Base-by-base conservation (phyloP, 2,113 vertebrate species). In the Lamprologus tigripictilis region DNA sequence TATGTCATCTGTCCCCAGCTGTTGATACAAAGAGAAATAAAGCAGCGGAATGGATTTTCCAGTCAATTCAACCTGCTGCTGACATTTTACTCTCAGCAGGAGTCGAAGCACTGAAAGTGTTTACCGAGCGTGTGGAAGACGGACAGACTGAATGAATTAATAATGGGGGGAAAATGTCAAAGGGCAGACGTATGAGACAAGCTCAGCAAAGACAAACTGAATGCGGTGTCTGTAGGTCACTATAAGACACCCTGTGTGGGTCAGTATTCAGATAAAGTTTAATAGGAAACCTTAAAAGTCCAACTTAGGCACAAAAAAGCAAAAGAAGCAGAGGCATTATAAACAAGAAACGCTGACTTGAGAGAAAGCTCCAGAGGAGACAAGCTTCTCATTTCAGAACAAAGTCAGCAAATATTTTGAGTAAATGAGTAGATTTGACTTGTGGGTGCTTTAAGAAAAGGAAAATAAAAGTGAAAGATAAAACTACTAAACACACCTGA, bases 31-130 rank as follows among this genome's bases (percentile, higher is more conserved):
- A 80, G 73, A 68, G 49, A 51, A 76, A 80, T 21, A 76, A 88
- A 88, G 85, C 71, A 42, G 54, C 9, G 33, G 7, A 53, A 89
- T 89, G 31, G 90, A 91, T 92, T 89, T 92, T 91, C 35, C 28
- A 51, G 54, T 5, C 88, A 89, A 90, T 93, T 92, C 86, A 90
- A 87, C 88, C 89, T 91, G 90, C 82, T 92, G 73, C 83, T 95
- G 93, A 95, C 94, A 93, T 95, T 95, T 94, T 55, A 58, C 63
- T 78, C 58, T 90, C 92, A 91, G 91, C 91, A 78, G 90, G 90
- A 82, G 88, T 19, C 8, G 1, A 89, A 83, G 83, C 47, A 68
- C 86, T 90, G 78, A 82, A 91, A 51, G 83, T 92, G 93, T 92
- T 92, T 86, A 88, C 85, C 26, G 84, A 90, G 81, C 0, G 71